These are phyloP conservation scores for Trichomycterus rosablanca DNA, from an alignment of 2,113 vertebrate genomes.

Conservation along the genomic window DNA sequence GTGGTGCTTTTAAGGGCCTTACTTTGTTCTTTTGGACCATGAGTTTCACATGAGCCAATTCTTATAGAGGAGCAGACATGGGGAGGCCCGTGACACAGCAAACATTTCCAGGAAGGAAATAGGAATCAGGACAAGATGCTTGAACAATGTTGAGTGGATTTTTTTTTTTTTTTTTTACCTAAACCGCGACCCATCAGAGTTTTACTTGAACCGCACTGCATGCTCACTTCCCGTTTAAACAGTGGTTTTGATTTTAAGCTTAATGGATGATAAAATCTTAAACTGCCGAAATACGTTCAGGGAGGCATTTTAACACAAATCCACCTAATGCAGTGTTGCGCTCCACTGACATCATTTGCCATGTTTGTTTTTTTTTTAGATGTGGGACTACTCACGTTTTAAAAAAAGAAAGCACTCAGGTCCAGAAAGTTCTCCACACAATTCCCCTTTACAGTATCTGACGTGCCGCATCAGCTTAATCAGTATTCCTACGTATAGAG, in stretches of 20 bases:
- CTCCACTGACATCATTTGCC: neutral
- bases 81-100: neutral
- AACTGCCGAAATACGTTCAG: conserved; percentile 2
- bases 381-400: no score
- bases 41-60: conserved; percentile 32
- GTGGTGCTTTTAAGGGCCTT: conserved; percentile 38
- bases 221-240: no score
- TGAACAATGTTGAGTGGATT: neutral
- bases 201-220: conserved; percentile 8
- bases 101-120: no score
- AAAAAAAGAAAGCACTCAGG: no score
- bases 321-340: conserved; percentile 13
- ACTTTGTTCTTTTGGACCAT: neutral
- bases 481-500: neutral
- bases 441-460: no score
- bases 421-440: no score
- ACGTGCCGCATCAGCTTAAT: neutral
- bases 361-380: no score
- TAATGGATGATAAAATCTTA: neutral
- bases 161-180: neutral
- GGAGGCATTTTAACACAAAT: conserved; percentile 20
- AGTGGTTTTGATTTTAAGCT: no score
- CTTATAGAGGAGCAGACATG: neutral
- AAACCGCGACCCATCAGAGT: neutral
- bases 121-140: neutral